Base-by-base conservation (phyloP, 2,113 vertebrate species). In the Falco punctatus region DNA sequence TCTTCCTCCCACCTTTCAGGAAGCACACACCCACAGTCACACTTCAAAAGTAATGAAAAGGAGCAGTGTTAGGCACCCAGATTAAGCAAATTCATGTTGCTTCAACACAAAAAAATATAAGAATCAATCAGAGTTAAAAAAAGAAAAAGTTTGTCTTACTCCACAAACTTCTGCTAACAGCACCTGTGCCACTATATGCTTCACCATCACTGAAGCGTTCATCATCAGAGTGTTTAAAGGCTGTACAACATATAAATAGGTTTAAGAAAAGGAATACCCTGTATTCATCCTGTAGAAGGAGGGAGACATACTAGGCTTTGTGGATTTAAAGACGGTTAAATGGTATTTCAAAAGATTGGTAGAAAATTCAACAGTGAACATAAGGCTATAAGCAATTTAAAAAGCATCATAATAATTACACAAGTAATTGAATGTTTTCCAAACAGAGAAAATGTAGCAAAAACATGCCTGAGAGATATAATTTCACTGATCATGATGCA, bases 201-300 rank as follows among this genome's bases (percentile, higher is more conserved):
- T 98, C 98, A 79, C 97, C 98, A 67, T 99, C 99, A 89, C 98
- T 98, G 97, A 98, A 97, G 72, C 92, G 97, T 6, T 97, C 97
- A 91, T 98, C 98, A 85, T 98, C 99, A 96, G 97, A 97, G 82
- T 97, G 95, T 93, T 97, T 98, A 94, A 98, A 86, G 58, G 98
- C 98, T 99, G 98, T 46, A 86, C 71, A 94, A 98, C 85, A 98
- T 12, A 96, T 51, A 98, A 97, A 94, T 84, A 14, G 81, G 52
- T 80, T 95, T 96, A 54, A 98, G 84, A 92, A 97, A 96, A 83
- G 59, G 57, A 92, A 75, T 13, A 51, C 42, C 51, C 80, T 27
- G 11, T 26, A 86, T 59, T 48, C 46, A 75, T 55, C 28, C 74
- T 35, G 14, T 20, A 79, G 38, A 67, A 90, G 46, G 62, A 77